These are phyloP conservation scores for Parazoanthus atlanticus DNA, from an alignment of 92 coral and sea anemone genomes.

Conservation along the genomic window DNA sequence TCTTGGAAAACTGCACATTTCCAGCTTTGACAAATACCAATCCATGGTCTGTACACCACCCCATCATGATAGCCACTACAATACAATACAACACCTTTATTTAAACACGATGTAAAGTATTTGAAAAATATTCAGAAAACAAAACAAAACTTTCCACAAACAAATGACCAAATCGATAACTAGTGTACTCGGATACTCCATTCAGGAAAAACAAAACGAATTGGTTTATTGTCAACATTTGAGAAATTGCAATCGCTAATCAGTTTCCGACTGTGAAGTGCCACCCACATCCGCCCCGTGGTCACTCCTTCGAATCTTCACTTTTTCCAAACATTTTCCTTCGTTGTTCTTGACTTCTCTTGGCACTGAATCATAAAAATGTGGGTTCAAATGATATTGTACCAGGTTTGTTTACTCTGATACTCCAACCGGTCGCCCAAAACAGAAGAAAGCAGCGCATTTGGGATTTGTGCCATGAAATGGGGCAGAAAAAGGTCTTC, in stretches of 20 bases:
- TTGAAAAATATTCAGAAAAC: neutral
- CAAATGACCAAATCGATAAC: neutral
- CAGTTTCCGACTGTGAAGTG: conserved; percentile 26
- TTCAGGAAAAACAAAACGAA: neutral
- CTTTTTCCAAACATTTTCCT: conserved; percentile 6
- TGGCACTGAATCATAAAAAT: neutral
- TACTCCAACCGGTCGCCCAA: neutral
- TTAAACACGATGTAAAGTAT: neutral
- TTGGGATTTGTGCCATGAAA: neutral
- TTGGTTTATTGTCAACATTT: neutral
- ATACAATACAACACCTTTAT: neutral
- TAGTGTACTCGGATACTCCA: neutral
- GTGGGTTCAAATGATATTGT: neutral
- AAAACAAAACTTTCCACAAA: neutral
- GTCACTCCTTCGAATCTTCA: neutral
- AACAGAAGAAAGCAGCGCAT: neutral
- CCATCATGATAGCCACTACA: neutral
- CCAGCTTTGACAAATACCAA: neutral
- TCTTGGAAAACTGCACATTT: neutral
- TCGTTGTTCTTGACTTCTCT: neutral
- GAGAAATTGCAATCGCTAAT: neutral
- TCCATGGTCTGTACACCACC: neutral
- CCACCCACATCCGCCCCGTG: conserved; percentile 14
- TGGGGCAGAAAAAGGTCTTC: conserved; percentile 1
- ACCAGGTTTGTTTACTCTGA: neutral